Conservation (phyloP, 1,140 invertebrate species). For the Caenorhabditis inopinata region DNA sequence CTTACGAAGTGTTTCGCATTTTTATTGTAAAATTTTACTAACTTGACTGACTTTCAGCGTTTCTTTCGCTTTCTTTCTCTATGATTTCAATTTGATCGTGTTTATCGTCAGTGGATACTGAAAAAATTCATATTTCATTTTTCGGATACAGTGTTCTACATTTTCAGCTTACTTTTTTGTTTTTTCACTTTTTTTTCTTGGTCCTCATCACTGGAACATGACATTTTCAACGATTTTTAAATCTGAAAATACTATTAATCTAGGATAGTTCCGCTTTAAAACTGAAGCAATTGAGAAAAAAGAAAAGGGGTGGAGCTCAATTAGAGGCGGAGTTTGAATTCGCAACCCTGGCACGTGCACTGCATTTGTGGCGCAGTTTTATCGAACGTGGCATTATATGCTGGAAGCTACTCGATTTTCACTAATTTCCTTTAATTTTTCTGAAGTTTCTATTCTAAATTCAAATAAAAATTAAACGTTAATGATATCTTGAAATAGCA, state of each 20-base stretch:
- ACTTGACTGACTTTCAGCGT: too few relatives aligned
- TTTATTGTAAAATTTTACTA: too few relatives aligned
- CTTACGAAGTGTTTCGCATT: too few relatives aligned
- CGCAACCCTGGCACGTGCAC: neutral
- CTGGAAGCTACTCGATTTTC: too few relatives aligned
- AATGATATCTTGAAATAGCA: too few relatives aligned
- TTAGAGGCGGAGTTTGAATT: neutral
- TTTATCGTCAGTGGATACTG: neutral
- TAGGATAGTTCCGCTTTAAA: neutral
- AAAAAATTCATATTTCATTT: neutral
- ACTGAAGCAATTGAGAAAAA: neutral
- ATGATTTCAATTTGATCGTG: neutral
- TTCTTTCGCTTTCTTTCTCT: neutral
- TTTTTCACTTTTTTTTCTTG: neutral
- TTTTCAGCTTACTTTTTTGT: neutral
- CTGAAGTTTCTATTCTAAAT: too few relatives aligned
- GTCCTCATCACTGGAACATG: neutral
- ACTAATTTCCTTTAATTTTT: neutral
- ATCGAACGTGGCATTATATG: slow-evolving; percentile 17
- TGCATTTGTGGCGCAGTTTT: neutral
- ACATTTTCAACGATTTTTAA: neutral
- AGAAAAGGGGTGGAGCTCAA: too few relatives aligned
- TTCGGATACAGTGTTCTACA: too few relatives aligned
- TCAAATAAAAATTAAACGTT: too few relatives aligned
- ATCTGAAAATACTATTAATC: neutral